Conservation (phyloP, 2,113 vertebrate genomes). For the Cyphomyrus discorhynchus region DNA sequence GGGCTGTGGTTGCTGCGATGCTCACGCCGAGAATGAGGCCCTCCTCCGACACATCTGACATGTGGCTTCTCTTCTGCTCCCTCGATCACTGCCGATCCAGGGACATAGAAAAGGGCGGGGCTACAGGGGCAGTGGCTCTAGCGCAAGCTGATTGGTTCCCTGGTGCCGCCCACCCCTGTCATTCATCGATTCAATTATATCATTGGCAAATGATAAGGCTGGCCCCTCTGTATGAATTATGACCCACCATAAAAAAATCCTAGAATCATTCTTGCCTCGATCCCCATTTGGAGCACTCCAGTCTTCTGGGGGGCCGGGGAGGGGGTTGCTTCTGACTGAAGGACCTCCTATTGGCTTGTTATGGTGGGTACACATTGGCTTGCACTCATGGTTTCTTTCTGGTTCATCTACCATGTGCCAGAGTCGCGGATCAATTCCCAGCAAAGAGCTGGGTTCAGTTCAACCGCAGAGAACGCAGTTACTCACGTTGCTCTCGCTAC, state of each 20-base stretch:
- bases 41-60: constrained; percentile 51
- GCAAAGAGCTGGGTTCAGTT: neutral
- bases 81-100: constrained; percentile 26
- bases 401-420: neutral
- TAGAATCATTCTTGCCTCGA: neutral
- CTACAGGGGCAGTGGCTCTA: neutral
- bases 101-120: neutral
- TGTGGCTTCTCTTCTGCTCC: constrained; percentile 43
- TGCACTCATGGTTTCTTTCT: neutral
- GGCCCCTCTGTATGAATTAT: neutral
- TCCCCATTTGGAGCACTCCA: neutral
- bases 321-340: neutral
- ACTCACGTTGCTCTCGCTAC: neutral
- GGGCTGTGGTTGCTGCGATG: constrained; percentile 41
- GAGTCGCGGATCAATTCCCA: neutral
- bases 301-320: neutral
- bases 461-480: neutral
- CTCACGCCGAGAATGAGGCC: constrained; percentile 36
- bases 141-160: neutral
- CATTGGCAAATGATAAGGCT: neutral
- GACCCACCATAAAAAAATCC: neutral
- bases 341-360: neutral
- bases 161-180: neutral
- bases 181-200: neutral
- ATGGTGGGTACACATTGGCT: neutral